These are phyloP conservation scores for Brachionus plicatilis DNA, from an alignment of 1,140 invertebrate genomes.

Conservation along the genomic window DNA sequence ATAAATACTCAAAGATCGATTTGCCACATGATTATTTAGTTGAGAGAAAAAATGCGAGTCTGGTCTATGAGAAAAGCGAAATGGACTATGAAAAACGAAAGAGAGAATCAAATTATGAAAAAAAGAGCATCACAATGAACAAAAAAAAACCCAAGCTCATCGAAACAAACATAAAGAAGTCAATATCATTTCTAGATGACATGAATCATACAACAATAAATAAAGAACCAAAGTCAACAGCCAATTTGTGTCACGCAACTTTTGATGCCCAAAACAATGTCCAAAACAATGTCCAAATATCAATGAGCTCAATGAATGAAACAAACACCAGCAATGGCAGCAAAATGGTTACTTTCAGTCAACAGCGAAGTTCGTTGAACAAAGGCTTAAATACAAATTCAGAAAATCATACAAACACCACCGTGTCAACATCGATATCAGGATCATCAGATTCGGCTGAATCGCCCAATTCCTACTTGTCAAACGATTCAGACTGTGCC, in stretches of 20 bases:
- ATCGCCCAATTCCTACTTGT: neutral
- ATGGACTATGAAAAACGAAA: neutral
- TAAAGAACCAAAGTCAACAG: neutral
- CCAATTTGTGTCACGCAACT: neutral
- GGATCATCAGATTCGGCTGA: neutral
- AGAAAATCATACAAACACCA: conserved; percentile 2
- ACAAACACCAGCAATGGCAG: neutral
- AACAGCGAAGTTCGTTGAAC: neutral
- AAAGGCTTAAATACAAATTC: neutral
- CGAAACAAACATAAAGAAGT: neutral
- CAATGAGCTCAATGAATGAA: neutral
- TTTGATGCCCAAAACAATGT: neutral
- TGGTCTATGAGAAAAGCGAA: neutral
- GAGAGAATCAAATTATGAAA: neutral
- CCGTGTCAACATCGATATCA: conserved; percentile 9
- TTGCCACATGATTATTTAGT: neutral
- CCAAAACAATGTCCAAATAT: neutral
- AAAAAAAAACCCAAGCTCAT: neutral
- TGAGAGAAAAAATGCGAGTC: neutral
- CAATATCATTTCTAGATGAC: neutral
- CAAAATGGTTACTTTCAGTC: conserved; percentile 1
- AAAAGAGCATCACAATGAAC: neutral
- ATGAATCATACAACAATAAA: neutral
- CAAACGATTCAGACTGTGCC: neutral
- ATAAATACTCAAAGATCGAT: neutral